phyloP scores from a whole-genome alignment of 92 coral and sea anemone species.

The Nematostella vectensis region DNA sequence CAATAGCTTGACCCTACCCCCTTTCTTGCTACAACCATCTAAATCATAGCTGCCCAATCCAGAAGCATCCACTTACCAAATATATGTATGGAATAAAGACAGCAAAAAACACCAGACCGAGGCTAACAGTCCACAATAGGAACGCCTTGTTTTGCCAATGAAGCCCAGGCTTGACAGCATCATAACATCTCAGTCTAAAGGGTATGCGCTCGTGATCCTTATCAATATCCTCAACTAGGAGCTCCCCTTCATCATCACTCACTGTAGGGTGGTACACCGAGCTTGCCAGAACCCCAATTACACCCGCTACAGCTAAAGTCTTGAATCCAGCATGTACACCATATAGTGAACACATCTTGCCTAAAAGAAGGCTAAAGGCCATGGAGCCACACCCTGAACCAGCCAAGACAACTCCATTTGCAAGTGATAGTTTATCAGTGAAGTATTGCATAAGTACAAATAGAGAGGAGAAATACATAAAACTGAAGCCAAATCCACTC shows the following conservation, averaged over 20 bases:
- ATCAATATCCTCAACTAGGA: constrained; percentile 1
- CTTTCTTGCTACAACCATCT: no score
- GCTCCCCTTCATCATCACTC: constrained; percentile 20
- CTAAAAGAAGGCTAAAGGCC: constrained; percentile 37
- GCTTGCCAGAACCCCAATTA: constrained; percentile 53
- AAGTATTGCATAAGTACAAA: constrained; percentile 56
- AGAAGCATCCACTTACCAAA: constrained; percentile 95
- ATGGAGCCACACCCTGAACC: constrained; percentile 82
- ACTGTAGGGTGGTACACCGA: constrained; percentile 47
- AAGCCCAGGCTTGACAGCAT: constrained; percentile 25
- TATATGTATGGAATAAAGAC: constrained; percentile 73
- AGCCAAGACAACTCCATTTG: constrained; percentile 64
- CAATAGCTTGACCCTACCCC: no score
- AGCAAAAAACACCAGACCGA: constrained; percentile 50
- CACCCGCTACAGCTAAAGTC: constrained; percentile 42
- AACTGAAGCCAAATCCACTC: constrained; percentile 61
- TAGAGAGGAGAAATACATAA: constrained; percentile 66
- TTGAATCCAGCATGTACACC: constrained; percentile 59
- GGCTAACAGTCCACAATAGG: constrained; percentile 47
- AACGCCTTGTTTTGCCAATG: constrained; percentile 70
- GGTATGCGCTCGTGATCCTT: neutral
- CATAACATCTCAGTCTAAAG: no score
- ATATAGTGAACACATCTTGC: constrained; percentile 32
- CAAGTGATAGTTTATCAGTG: constrained; percentile 56
- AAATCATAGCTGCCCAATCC: no score